Conservation (phyloP, 2,113 vertebrate genomes). For the Sialia sialis region DNA sequence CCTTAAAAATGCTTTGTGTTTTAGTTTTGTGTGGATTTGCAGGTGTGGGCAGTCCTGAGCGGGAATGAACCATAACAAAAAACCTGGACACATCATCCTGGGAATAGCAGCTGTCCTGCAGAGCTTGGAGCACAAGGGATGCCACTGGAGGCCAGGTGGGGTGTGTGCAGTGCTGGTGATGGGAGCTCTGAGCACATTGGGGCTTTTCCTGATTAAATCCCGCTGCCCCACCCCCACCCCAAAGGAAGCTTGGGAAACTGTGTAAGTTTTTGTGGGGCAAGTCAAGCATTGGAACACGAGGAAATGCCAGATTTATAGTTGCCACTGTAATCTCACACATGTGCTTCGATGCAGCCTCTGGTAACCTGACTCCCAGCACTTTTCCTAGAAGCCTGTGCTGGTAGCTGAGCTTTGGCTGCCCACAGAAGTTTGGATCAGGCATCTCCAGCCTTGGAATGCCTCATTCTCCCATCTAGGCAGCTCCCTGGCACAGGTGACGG, state of each 20-base stretch:
- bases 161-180: neutral
- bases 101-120: neutral
- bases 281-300: neutral
- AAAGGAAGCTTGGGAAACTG: neutral
- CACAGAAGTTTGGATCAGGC: neutral
- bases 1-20: neutral
- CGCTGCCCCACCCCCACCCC: neutral
- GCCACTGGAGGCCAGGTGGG: neutral
- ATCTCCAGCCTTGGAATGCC: neutral
- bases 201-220: neutral
- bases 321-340: neutral
- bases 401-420: neutral
- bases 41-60: neutral
- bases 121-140: neutral
- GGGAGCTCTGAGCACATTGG: neutral
- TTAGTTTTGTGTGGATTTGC: neutral
- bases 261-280: neutral
- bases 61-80: neutral
- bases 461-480: neutral
- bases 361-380: neutral
- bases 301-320: slow-evolving; percentile 8
- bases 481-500: neutral
- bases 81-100: neutral
- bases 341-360: neutral
- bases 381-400: neutral